Conservation (phyloP, 2,888 invertebrate genomes). For the Drosophila atripex region DNA sequence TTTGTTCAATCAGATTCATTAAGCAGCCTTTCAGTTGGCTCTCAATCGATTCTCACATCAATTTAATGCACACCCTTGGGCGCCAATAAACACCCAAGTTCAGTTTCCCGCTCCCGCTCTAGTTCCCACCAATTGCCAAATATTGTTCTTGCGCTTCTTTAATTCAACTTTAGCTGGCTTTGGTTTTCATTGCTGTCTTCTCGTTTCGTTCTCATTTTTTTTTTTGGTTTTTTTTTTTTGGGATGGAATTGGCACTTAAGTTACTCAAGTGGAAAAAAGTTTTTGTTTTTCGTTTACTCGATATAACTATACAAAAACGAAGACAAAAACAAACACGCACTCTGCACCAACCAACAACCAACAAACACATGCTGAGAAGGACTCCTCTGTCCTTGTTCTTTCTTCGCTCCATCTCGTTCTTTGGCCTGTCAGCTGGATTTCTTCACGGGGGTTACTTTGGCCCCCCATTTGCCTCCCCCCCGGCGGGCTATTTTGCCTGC, state of each 20-base stretch:
- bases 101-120: not conserved
- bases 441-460: conserved; percentile 63
- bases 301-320: conserved; percentile 62
- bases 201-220: conserved; percentile 2
- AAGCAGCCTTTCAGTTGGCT: conserved; percentile 46
- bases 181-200: conserved; percentile 38
- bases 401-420: conserved; percentile 12
- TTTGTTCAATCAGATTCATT: conserved; percentile 42
- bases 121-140: conserved; percentile 18
- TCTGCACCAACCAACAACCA: conserved; percentile 24
- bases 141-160: conserved; percentile 30
- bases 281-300: conserved; percentile 76
- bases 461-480: conserved; percentile 45
- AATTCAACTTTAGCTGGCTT: conserved; percentile 37
- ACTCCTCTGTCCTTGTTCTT: conserved; percentile 7
- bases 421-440: conserved; percentile 70
- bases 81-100: conserved; percentile 29
- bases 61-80: conserved; percentile 35
- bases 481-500: conserved; percentile 26
- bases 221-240: conserved; percentile 37
- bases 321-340: conserved; percentile 41
- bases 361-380: conserved; percentile 26
- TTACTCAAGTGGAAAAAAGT: conserved; percentile 81
- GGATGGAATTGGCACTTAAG: conserved; percentile 80
- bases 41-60: conserved; percentile 46